Evolutionary conservation across 1,140 invertebrate genomes (phyloP), one percentile per base, ranked within the genome.

Genomic region (Macrosteles quadrilineatus): DNA sequence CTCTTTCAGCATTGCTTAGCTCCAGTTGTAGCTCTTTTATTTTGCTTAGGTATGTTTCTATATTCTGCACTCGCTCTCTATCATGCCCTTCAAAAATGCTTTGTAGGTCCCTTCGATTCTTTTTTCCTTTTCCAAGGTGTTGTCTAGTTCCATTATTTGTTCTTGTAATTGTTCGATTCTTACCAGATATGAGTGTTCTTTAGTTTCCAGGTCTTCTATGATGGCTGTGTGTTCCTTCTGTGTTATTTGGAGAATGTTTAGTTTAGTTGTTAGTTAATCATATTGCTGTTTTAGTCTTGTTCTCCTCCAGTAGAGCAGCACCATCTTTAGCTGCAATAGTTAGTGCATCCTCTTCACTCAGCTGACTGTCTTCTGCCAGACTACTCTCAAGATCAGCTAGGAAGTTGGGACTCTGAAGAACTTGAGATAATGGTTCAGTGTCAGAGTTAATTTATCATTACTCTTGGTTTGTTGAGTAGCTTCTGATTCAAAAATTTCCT

Each of bases 141-240:
- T n/a, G n/a, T n/a, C n/a, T n/a, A n/a, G n/a, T n/a, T n/a, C n/a
- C n/a, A 53, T 23, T 21, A 55, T 4, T 27, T 67, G 27, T 31
- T 43, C 30, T 25, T 27, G n/a, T 19, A 29, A 67, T 69, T 27
- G 29, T 68, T 57, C 27, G 40, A 55, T 21, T 32, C 23, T 36
- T 73, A 59, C 69, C n/a, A n/a, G n/a, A n/a, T n/a, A n/a, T n/a
- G n/a, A n/a, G n/a, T n/a, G n/a, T n/a, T n/a, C n/a, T n/a, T 2
- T 40, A 40, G 50, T 43, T 40, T 40, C 36, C 36, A 40, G 36
- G 36, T 40, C 36, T 40, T 40, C 36, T 40, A 40, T 40, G 36
- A 40, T 40, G 36, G 36, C 36, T 17, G 17, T 40, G 36, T 40
- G 17, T 40, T 40, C 36, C 36, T 40, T 17, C 36, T 40, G 36